A percentile compares a stretch with the other conserved stretches of the same genome.
Conservation (phyloP, 1,140 invertebrate genomes). For the Conus ventricosus region DNA sequence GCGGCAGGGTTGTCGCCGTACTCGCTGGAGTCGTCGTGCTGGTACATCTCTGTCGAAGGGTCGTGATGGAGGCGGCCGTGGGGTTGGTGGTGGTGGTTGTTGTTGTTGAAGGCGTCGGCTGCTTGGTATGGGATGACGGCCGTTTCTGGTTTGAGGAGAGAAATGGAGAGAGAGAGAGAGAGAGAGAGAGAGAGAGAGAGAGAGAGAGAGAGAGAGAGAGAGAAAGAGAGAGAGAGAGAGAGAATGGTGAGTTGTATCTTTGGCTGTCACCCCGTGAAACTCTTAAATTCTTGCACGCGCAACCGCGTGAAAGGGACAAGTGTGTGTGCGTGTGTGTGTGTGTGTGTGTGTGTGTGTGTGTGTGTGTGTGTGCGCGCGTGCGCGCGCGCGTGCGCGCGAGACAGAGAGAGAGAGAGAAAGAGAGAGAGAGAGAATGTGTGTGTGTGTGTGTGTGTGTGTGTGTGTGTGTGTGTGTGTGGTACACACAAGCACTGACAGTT, state of each 20-base stretch:
- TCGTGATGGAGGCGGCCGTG: neutral
- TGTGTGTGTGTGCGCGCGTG: too few species aligned
- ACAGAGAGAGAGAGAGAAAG: too few species aligned
- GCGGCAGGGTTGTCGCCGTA: constrained; percentile 26
- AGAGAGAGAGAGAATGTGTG: too few species aligned
- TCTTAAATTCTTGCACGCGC: too few species aligned
- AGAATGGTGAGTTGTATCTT: neutral
- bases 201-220: neutral
- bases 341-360: too few species aligned
- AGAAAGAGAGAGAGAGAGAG: neutral
- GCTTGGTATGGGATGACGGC: constrained; percentile 52
- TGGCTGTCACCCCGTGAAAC: too few species aligned
- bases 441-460: too few species aligned
- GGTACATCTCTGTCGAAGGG: constrained; percentile 12
- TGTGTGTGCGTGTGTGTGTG: too few species aligned
- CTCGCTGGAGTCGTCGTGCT: constrained; percentile 27
- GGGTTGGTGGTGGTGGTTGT: neutral
- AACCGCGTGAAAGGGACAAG: too few species aligned
- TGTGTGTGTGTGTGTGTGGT: too few species aligned
- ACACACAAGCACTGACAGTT: too few species aligned
- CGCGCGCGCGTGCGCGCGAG: too few species aligned
- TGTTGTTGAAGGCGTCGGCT: constrained; percentile 27
- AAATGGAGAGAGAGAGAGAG: neutral
- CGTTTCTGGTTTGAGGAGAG: constrained; percentile 36
- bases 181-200: neutral